These are phyloP conservation scores for Ophion slaviceki DNA, from an alignment of 2,888 invertebrate genomes.

Conservation along the genomic window DNA sequence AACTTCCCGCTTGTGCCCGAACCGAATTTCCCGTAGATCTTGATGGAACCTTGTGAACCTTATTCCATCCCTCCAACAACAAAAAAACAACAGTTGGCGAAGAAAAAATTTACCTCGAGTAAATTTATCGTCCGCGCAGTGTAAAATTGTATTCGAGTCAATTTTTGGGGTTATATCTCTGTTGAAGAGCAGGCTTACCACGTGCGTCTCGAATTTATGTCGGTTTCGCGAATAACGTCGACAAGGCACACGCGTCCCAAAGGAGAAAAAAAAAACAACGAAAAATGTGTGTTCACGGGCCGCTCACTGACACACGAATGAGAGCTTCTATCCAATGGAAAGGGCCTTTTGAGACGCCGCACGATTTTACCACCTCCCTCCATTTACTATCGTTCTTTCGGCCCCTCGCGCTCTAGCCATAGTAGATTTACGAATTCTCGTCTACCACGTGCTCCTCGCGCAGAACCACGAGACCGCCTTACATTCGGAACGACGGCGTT, in stretches of 20 bases:
- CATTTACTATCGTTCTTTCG: constrained; percentile 35
- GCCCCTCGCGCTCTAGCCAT: constrained; percentile 14
- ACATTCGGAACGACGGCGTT: not conserved
- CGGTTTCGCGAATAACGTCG: constrained; percentile 25
- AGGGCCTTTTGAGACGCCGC: constrained; percentile 72
- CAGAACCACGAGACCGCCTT: not conserved
- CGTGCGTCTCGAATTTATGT: constrained; percentile 60
- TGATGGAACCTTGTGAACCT: not conserved
- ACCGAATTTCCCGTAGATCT: not conserved
- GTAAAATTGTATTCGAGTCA: constrained; percentile 4
- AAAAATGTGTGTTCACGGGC: constrained; percentile 61
- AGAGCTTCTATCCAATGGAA: constrained; percentile 74
- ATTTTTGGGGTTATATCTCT: constrained; percentile 15
- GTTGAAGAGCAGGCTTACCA: constrained; percentile 56
- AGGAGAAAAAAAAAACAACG: constrained; percentile 17
- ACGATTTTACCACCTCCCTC: constrained; percentile 59
- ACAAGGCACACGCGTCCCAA: constrained; percentile 41
- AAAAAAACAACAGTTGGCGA: not conserved
- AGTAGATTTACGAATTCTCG: not conserved
- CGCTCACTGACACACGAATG: constrained; percentile 74
- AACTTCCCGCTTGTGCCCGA: constrained; percentile 26
- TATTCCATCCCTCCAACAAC: not conserved
- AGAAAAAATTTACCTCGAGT: not conserved
- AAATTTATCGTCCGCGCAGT: not conserved
- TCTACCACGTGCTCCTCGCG: constrained; percentile 20